These are phyloP conservation scores for Sinodicranocentrus sp. DNA, from an alignment of 2,888 invertebrate species.

Conservation along the genomic window DNA sequence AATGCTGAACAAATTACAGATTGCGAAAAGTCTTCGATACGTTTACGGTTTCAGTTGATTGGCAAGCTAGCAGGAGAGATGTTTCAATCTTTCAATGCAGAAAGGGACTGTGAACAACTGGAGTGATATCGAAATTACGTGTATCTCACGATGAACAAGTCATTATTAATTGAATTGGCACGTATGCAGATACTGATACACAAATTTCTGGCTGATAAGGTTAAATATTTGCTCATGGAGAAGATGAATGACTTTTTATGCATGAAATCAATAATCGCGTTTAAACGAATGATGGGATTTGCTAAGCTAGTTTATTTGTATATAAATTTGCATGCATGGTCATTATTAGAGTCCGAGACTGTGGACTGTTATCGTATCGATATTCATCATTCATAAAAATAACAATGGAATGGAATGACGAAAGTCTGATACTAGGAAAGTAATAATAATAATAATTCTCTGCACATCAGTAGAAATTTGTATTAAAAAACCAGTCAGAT, in stretches of 20 bases:
- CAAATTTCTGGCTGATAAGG: conserved; percentile 3
- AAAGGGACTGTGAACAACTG: not conserved
- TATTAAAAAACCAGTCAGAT: too few species aligned
- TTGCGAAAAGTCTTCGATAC: too few species aligned
- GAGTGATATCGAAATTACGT: not conserved
- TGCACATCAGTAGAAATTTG: too few species aligned
- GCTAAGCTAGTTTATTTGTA: not conserved
- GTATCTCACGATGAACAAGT: not conserved
- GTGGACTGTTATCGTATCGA: too few species aligned
- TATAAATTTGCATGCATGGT: not conserved
- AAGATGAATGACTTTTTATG: conserved; percentile 3
- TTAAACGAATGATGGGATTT: not conserved
- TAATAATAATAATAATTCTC: too few species aligned
- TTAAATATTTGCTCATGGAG: conserved; percentile 4
- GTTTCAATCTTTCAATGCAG: not conserved
- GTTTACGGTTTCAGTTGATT: too few species aligned
- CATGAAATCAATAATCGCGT: too few species aligned
- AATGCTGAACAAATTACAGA: not conserved
- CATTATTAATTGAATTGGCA: not conserved
- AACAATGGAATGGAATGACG: not conserved
- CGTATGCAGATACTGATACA: not conserved
- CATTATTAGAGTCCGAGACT: too few species aligned
- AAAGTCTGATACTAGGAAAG: too few species aligned
- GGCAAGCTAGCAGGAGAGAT: too few species aligned
- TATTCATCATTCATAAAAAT: not conserved